Conservation (phyloP, 2,888 invertebrate species). For the Sphinx pinastri region DNA sequence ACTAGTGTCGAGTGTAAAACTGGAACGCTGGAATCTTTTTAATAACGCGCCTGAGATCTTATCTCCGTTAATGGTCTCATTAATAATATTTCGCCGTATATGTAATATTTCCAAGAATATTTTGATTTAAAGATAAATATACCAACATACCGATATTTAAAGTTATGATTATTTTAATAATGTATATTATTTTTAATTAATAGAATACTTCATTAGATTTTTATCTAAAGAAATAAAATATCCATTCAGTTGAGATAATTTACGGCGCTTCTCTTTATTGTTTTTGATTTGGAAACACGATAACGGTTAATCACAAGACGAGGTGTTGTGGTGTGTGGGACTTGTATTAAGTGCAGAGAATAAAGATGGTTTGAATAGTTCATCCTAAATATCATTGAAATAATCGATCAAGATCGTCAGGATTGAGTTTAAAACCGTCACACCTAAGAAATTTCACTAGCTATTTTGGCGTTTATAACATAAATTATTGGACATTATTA, state of each 20-base stretch:
- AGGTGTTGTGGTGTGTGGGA: constrained; percentile 7
- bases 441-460: no score
- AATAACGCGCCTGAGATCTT: constrained; percentile 25
- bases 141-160: constrained; percentile 36
- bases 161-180: constrained; percentile 45
- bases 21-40: constrained; percentile 21
- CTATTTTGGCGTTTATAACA: no score
- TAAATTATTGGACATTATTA: no score
- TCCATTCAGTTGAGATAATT: constrained; percentile 19
- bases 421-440: no score
- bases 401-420: no score
- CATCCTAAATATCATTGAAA: no score
- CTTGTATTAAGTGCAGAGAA: background rate
- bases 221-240: constrained; percentile 25
- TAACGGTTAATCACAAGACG: constrained; percentile 17
- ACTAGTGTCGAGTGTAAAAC: constrained; percentile 23
- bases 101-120: constrained; percentile 37
- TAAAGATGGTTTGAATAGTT: constrained; percentile 21
- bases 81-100: constrained; percentile 28
- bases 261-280: constrained; percentile 21
- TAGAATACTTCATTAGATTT: constrained; percentile 43
- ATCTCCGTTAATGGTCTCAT: constrained; percentile 26
- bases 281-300: constrained; percentile 14
- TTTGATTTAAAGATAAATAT: constrained; percentile 37
- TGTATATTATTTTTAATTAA: constrained; percentile 46